Evolutionary conservation across 2,113 vertebrate species (phyloP).

Genomic region (Puntigrus tetrazona): DNA sequence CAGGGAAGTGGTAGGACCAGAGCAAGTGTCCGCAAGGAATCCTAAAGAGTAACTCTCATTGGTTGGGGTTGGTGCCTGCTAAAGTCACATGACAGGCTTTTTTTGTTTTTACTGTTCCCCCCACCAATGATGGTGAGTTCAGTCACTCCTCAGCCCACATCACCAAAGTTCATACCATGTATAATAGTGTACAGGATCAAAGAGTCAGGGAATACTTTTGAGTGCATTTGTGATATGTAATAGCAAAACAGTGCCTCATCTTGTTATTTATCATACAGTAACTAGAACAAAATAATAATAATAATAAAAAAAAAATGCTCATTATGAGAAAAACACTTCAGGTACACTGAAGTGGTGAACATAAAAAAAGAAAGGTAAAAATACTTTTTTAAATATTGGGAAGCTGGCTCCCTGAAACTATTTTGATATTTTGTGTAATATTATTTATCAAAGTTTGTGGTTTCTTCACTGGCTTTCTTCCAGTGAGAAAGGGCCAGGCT

Average conservation of each 20-base stretch:
- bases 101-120: neutral
- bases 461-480: slow-evolving; percentile 59
- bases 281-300: slow-evolving; percentile 58
- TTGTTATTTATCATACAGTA: slow-evolving; percentile 83
- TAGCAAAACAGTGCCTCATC: slow-evolving; percentile 75
- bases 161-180: slow-evolving; percentile 58
- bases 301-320: neutral
- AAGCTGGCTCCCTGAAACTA: slow-evolving; percentile 96
- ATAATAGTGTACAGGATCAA: slow-evolving; percentile 72
- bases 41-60: slow-evolving; percentile 30
- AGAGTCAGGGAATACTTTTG: slow-evolving; percentile 75
- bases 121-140: slow-evolving; percentile 37
- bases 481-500: slow-evolving; percentile 39
- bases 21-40: slow-evolving; percentile 28
- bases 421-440: slow-evolving; percentile 91
- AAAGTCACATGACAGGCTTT: slow-evolving; percentile 42
- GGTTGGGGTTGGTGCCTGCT: slow-evolving; percentile 46
- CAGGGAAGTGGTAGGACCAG: slow-evolving; percentile 89
- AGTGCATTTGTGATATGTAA: slow-evolving; percentile 72
- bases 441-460: slow-evolving; percentile 92
- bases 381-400: slow-evolving; percentile 76
- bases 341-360: slow-evolving; percentile 34
- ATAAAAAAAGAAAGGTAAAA: slow-evolving; percentile 46
- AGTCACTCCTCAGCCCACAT: slow-evolving; percentile 55
- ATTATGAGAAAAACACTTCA: slow-evolving; percentile 39